Percentiles rank a stretch among this genome's conserved stretches.
Conservation (phyloP, 2,797 vertebrate species). For the Pelobates cultripes region DNA sequence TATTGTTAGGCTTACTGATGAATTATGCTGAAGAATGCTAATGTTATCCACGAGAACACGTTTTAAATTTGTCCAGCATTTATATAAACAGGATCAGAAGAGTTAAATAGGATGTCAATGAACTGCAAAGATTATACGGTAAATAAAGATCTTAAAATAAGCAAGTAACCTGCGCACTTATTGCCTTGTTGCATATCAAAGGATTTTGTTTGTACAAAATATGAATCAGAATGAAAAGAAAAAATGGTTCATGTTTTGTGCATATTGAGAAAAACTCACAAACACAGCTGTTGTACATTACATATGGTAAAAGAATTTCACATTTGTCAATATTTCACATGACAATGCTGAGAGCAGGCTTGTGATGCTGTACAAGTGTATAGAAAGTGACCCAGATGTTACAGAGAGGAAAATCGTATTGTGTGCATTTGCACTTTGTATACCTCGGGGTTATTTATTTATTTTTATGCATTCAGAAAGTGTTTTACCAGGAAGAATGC, state of each 20-base stretch:
- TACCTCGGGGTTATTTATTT: no score
- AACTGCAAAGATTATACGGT: conserved; percentile 83
- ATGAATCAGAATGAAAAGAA: conserved; percentile 44
- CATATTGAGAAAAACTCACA: conserved; percentile 54
- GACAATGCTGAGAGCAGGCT: conserved; percentile 30
- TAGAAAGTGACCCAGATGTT: conserved; percentile 46
- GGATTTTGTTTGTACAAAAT: conserved; percentile 74
- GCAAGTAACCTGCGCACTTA: conserved; percentile 77
- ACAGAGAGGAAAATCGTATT: background rate
- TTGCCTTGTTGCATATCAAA: conserved; percentile 73
- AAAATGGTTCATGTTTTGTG: conserved; percentile 51
- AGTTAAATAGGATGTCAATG: conserved; percentile 86
- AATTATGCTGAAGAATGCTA: conserved; percentile 85
- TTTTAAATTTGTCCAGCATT: conserved; percentile 84
- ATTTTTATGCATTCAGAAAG: no score
- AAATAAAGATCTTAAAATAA: conserved; percentile 87
- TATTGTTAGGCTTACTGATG: conserved; percentile 83
- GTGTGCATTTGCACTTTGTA: no score
- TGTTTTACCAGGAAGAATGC: no score
- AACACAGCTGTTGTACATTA: conserved; percentile 68
- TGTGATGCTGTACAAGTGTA: conserved; percentile 22
- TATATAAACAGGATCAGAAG: conserved; percentile 84
- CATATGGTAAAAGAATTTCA: conserved; percentile 63
- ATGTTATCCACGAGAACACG: conserved; percentile 80
- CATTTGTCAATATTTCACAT: conserved; percentile 54